phyloP scores from a whole-genome alignment of 30 jellyfish, hydroid and myxozoan species.

The Hydractinia symbiolongicarpus region DNA sequence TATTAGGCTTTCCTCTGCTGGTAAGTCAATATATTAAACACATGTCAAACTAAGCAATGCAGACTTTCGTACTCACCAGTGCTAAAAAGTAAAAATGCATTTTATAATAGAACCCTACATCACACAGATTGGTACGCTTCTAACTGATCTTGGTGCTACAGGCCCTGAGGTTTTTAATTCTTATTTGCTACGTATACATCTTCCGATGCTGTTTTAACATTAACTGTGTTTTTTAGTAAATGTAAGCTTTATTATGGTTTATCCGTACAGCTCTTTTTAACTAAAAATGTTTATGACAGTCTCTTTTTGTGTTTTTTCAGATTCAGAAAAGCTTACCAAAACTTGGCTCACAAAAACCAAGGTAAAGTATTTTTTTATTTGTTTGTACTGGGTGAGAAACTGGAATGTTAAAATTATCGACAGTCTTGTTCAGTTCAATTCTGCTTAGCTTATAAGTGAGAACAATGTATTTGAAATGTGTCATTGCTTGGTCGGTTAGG shows the following conservation, averaged over 20 bases:
- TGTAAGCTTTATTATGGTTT: too few relatives aligned
- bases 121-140: conserved; percentile 89
- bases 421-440: too few relatives aligned
- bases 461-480: too few relatives aligned
- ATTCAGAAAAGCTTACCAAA: conserved; percentile 77
- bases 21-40: conserved; percentile 20
- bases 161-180: conserved; percentile 63
- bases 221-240: too few relatives aligned
- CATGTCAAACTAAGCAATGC: too few relatives aligned
- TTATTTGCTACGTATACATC: background rate
- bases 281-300: too few relatives aligned
- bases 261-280: too few relatives aligned
- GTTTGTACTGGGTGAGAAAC: too few relatives aligned
- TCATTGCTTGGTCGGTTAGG: too few relatives aligned
- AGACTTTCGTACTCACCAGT: too few relatives aligned
- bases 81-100: background rate
- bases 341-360: conserved; percentile 17
- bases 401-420: too few relatives aligned
- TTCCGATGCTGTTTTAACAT: background rate
- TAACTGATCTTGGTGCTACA: conserved; percentile 95
- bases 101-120: conserved; percentile 46
- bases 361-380: background rate
- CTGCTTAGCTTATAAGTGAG: too few relatives aligned
- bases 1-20: conserved; percentile 80
- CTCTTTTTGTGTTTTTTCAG: conserved; percentile 9